Evolutionary conservation across 2,113 vertebrate species (phyloP).

Genomic region (Mungos mungo): DNA sequence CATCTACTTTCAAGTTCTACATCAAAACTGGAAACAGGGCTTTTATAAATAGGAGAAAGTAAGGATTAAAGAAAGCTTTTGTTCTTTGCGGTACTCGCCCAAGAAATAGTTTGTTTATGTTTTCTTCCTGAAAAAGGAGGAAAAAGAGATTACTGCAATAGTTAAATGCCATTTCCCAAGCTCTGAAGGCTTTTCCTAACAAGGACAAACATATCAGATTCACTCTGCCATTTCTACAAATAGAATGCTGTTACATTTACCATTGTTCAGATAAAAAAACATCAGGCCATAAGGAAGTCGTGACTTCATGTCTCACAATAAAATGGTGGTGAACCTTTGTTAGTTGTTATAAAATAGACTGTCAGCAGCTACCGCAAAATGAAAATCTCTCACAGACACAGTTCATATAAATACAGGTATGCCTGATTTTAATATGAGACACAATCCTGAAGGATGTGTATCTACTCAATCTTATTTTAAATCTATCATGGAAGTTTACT

Average conservation of each 20-base stretch:
- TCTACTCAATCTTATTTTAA: constrained; percentile 15
- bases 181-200: constrained; percentile 27
- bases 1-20: neutral
- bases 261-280: constrained; percentile 53
- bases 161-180: constrained; percentile 37
- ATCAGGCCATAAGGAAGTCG: constrained; percentile 44
- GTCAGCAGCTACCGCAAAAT: constrained; percentile 19
- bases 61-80: neutral
- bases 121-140: constrained; percentile 7
- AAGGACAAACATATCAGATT: constrained; percentile 23
- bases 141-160: neutral
- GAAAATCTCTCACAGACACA: constrained; percentile 33
- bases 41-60: constrained; percentile 3
- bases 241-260: constrained; percentile 55
- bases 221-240: constrained; percentile 61
- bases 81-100: neutral
- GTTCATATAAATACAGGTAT: neutral
- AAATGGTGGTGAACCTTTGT: constrained; percentile 40
- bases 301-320: constrained; percentile 61
- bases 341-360: constrained; percentile 43
- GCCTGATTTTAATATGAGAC: neutral
- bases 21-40: neutral
- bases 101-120: constrained; percentile 33
- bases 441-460: neutral
- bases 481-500: neutral